A percentile compares a stretch with the other conserved stretches of the same genome.
phyloP scores from a whole-genome alignment of 2,797 vertebrate species.

The Danio kyathit region DNA sequence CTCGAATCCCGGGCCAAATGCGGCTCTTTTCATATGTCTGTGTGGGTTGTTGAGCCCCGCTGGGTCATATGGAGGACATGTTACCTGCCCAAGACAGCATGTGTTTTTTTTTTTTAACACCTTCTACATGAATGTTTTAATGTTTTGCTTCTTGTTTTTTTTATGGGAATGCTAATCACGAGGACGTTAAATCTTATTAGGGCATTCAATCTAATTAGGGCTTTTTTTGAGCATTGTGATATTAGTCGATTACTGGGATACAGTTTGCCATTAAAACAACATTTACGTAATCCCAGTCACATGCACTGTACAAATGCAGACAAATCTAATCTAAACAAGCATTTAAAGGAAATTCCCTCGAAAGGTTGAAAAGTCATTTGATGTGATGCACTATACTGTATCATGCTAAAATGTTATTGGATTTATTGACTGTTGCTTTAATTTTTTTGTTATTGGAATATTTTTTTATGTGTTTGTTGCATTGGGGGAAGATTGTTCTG shows the following conservation, averaged over 20 bases:
- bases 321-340: background rate
- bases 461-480: no score
- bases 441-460: no score
- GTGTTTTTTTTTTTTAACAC: slow-evolving; percentile 8
- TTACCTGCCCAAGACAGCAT: slow-evolving; percentile 19
- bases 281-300: slow-evolving; percentile 9
- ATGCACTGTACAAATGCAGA: background rate
- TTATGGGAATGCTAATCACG: background rate
- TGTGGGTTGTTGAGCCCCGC: background rate
- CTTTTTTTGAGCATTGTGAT: slow-evolving; percentile 13
- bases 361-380: no score
- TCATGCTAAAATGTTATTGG: no score
- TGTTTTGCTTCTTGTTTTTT: slow-evolving; percentile 4
- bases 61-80: slow-evolving; percentile 18
- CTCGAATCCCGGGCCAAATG: background rate
- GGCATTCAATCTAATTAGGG: background rate
- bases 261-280: background rate
- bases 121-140: slow-evolving; percentile 4
- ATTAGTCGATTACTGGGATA: background rate
- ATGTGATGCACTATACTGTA: no score
- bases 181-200: background rate
- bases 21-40: background rate
- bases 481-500: no score
- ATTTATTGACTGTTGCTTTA: no score
- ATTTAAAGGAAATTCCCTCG: no score